Evolutionary conservation across 92 coral and sea anemone species (phyloP), one percentile per base, ranked within the genome.

Genomic region (Epizoanthus ramosus): DNA sequence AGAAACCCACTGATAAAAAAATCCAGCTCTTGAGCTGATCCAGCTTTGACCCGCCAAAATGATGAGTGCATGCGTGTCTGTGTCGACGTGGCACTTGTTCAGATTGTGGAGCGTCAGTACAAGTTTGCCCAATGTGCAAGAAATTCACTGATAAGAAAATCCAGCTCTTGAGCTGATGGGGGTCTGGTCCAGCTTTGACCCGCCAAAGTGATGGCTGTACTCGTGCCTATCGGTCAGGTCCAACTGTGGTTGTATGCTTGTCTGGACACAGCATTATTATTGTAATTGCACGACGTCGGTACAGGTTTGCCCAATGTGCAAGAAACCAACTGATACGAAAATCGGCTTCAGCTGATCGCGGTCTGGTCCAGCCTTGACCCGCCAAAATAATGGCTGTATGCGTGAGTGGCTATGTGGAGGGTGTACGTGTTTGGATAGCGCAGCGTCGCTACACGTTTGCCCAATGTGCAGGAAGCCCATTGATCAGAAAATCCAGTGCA

Each of bases 21-120:
- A 91, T 91, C 3, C 75, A 71, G 39, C 65, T 90, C 58, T 90
- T 90, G 33, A 79, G 68, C 39, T 90, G 84, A 87, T 47, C 53
- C 13, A 47, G 13, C 53, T 47, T 7, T 47, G 13, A 10, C 10
- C 53, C 53, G 53, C 53, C 13, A 47, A 47, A 47, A 7, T 7
- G 13, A 47, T 47, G 53, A 0, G 1, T 47, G 53, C 7, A 47
- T 47, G 94, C 87, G 5, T 93, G 91, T 79, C 77, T 88, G 79
- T 93, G 97, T 28, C 94, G 94, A 1, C 97, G 91, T 23, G 90
- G 97, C 31, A 91, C 97, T 0, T 93, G 97, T 66, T 75, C 53
- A 2, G 73, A 68, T 5, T 93, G 97, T 57, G 87, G 92, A 2
- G 39, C 79, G 13, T 79, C 94, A 3, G 61, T 93, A 45, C 80